Percentiles rank a stretch among this genome's conserved stretches.
Conservation (phyloP, 2,113 vertebrate species). For the Oryzias javanicus region DNA sequence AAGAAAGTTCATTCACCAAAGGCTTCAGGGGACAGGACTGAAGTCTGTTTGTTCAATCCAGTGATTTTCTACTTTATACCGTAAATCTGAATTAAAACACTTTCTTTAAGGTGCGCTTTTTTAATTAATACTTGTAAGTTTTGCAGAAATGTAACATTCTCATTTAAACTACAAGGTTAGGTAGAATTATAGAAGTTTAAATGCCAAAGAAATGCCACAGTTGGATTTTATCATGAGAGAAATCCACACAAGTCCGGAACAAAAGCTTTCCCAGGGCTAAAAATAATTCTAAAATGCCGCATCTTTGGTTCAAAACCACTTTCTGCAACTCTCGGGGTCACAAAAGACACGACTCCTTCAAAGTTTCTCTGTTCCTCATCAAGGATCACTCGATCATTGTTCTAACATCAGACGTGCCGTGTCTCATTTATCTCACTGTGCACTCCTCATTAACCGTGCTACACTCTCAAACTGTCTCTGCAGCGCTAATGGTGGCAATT, state of each 20-base stretch:
- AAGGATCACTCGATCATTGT: constrained; percentile 42
- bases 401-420: constrained; percentile 54
- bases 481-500: constrained; percentile 70
- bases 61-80: no score
- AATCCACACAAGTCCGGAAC: constrained; percentile 9
- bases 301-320: constrained; percentile 18
- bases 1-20: no score
- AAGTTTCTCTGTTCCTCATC: constrained; percentile 29
- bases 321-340: constrained; percentile 12
- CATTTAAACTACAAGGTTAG: background rate
- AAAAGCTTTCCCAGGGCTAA: constrained; percentile 43
- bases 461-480: constrained; percentile 35
- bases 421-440: constrained; percentile 62
- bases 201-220: background rate
- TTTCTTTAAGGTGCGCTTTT: background rate
- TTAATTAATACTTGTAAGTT: background rate
- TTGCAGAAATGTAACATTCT: constrained; percentile 8
- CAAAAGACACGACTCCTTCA: constrained; percentile 2
- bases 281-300: constrained; percentile 31
- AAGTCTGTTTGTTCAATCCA: no score
- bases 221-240: background rate
- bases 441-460: constrained; percentile 61
- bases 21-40: no score
- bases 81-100: no score
- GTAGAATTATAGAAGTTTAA: background rate